phyloP scores from a whole-genome alignment of 2,113 vertebrate species.

The Cebus imitator region DNA sequence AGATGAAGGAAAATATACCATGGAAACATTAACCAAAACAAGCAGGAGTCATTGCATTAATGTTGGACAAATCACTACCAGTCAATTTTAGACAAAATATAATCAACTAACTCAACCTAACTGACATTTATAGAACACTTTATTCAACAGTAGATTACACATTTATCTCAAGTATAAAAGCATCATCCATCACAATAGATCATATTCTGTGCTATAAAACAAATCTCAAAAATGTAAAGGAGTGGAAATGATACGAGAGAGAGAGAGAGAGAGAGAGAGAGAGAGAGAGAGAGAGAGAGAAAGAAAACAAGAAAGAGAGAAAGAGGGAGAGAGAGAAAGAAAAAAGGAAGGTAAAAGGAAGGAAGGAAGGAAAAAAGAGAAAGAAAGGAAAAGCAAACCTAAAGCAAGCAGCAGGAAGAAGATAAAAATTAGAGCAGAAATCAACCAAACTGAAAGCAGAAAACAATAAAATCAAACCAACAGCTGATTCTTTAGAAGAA shows the following conservation, averaged over 20 bases:
- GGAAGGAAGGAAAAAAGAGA: no score
- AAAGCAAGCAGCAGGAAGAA: background rate
- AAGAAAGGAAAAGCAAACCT: background rate
- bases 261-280: no score
- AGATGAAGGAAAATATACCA: background rate
- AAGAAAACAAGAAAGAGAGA: no score
- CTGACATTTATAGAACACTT: background rate
- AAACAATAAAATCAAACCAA: background rate
- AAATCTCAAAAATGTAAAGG: background rate
- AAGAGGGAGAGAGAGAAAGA: no score
- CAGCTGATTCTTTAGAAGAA: background rate
- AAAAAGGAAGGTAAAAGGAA: accelerated
- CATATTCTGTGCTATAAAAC: background rate
- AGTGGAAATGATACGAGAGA: background rate
- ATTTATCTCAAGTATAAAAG: background rate
- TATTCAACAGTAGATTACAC: background rate
- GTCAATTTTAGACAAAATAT: background rate
- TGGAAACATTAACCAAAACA: background rate
- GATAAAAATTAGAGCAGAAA: background rate
- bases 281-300: no score
- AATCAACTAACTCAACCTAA: background rate
- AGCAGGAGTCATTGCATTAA: background rate
- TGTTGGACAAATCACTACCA: background rate
- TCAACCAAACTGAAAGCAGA: background rate
- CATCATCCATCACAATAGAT: background rate